phyloP scores from a whole-genome alignment of 2,113 vertebrate genomes.

The Dunckerocampus dactyliophorus region DNA sequence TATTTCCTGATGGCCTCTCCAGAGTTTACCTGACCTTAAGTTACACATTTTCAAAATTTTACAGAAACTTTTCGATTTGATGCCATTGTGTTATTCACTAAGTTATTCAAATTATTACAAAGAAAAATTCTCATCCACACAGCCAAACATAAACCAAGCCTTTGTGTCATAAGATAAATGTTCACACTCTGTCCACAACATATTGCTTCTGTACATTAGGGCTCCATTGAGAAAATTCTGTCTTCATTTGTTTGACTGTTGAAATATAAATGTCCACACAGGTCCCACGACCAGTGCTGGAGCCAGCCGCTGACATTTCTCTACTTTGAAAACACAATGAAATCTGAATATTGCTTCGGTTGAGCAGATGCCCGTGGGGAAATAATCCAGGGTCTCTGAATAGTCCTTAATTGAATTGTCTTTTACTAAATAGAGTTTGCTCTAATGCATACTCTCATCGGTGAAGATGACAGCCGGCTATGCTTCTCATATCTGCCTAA shows the following conservation, averaged over 20 bases:
- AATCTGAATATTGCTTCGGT: constrained; percentile 79
- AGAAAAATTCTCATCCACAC: not conserved
- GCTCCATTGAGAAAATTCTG: constrained; percentile 63
- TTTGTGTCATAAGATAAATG: constrained; percentile 52
- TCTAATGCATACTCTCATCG: constrained; percentile 86
- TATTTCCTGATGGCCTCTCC: constrained; percentile 1
- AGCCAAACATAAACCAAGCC: constrained; percentile 21
- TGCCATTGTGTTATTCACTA: not conserved
- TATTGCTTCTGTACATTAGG: constrained; percentile 65
- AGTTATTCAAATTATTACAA: constrained; percentile 3
- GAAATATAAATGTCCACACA: constrained; percentile 68
- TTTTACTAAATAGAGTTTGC: constrained; percentile 86
- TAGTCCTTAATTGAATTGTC: constrained; percentile 90
- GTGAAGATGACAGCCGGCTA: constrained; percentile 80
- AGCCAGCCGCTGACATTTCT: constrained; percentile 70
- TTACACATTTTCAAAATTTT: constrained; percentile 2
- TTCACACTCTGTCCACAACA: constrained; percentile 46
- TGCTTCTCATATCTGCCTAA: constrained; percentile 76
- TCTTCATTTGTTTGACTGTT: constrained; percentile 70
- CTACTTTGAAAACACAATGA: constrained; percentile 78
- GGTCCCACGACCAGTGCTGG: constrained; percentile 53
- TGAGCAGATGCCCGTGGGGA: constrained; percentile 71
- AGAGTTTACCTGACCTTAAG: constrained; percentile 2
- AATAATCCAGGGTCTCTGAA: constrained; percentile 78
- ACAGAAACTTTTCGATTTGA: not conserved